phyloP scores from a whole-genome alignment of 2,113 vertebrate genomes.

The Ptilorrhoa leucosticta region DNA sequence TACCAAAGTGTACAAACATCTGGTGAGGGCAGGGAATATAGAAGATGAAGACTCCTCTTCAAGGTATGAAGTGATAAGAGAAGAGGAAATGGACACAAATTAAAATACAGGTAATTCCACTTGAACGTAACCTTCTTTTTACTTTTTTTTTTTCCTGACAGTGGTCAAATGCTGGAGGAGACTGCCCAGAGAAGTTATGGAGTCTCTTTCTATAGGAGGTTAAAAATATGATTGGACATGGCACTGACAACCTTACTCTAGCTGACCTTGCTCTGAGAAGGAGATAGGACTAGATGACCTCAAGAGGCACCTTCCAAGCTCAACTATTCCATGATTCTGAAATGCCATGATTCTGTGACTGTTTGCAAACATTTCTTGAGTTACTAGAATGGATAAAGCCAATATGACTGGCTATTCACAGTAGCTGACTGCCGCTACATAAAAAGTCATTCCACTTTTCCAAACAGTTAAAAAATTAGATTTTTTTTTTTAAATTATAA shows the following conservation, averaged over 20 bases:
- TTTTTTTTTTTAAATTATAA: neutral
- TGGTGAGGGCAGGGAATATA: neutral
- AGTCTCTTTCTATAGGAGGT: neutral
- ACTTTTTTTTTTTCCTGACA: neutral
- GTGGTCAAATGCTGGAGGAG: neutral
- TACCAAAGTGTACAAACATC: neutral
- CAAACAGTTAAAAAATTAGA: neutral
- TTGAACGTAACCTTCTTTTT: rapidly evolving
- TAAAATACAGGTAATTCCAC: neutral
- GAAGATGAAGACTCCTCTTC: neutral
- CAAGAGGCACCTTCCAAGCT: neutral
- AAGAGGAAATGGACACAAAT: neutral
- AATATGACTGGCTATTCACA: neutral
- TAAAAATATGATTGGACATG: neutral
- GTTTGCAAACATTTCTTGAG: neutral
- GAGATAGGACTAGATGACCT: neutral
- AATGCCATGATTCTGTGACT: neutral
- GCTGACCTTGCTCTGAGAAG: neutral
- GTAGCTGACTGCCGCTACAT: neutral
- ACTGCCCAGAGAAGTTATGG: neutral
- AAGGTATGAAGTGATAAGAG: neutral
- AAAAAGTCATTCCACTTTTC: neutral
- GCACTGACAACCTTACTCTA: neutral
- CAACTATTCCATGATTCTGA: neutral
- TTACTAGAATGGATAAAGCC: neutral